Base-by-base conservation (phyloP, 2,113 vertebrate species). In the Labeo rohita region DNA sequence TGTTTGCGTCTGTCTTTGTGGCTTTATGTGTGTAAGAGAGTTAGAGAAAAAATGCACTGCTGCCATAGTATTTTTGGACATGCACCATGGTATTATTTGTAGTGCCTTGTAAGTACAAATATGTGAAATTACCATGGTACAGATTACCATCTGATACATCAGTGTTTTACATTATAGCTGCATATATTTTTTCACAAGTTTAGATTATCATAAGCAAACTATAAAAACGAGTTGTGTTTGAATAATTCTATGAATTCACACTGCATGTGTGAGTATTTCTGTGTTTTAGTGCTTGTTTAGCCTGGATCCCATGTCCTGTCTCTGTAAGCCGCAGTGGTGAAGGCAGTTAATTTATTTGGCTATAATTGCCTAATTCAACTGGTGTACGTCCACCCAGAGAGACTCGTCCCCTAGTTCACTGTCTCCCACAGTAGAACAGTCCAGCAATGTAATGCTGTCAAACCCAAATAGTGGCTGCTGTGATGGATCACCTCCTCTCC, bases 371-470 rank as follows among this genome's bases (percentile, higher is more conserved):
- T 92, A 94, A 93, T 92, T 93, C 92, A 92, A 84, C 91, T 92
- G 86, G 80, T 88, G 45, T 89, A 85, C 89, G 85, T 90, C 66
- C 87, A 87, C 89, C 90, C 91, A 92, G 47, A 72, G 78, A 75
- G 49, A 66, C 88, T 89, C 88, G 90, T 84, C 87, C 92, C 88
- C 89, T 89, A 50, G 88, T 91, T 92, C 89, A 91, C 92, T 87
- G 87, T 86, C 91, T 94, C 92, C 89, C 88, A 88, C 87, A 87
- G 90, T 90, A 89, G 92, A 90, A 92, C 89, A 92, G 91, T 92
- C 93, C 92, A 92, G 92, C 92, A 93, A 93, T 93, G 92, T 94
- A 93, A 94, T 92, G 86, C 92, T 93, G 92, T 94, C 92, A 93
- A 90, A 84, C 85, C 89, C 87, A 92, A 91, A 92, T 85, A 91